Evolutionary conservation across 2,113 vertebrate genomes (phyloP).

Genomic region (Gadus chalcogrammus): DNA sequence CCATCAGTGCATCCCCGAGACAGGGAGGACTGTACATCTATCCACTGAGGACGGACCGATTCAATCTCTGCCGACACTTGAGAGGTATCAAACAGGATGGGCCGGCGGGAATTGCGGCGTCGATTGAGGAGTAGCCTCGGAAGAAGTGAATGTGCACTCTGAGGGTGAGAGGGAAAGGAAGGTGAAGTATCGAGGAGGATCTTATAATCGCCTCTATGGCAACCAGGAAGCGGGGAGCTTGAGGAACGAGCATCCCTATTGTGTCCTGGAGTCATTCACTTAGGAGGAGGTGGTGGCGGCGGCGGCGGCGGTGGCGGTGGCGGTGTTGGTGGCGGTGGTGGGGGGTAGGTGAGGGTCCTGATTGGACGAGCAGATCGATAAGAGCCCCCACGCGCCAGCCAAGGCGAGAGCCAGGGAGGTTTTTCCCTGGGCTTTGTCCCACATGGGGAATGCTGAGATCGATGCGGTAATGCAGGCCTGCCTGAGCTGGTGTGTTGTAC

Average conservation of each 20-base stretch:
- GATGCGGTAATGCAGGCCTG: neutral
- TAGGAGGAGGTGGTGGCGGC: conserved; percentile 1
- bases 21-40: neutral
- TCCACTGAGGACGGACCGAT: neutral
- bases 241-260: neutral
- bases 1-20: neutral
- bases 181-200: neutral
- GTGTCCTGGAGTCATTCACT: conserved; percentile 13
- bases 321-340: neutral
- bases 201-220: conserved; percentile 5
- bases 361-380: neutral
- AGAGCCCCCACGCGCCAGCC: neutral
- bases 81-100: conserved; percentile 1
- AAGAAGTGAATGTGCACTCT: neutral
- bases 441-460: neutral
- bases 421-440: neutral
- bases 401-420: neutral
- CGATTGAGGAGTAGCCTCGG: neutral
- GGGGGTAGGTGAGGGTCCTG: neutral
- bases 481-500: neutral
- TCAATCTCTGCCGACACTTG: conserved; percentile 1
- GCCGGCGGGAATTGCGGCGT: neutral
- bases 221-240: neutral
- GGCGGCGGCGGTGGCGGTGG: neutral
- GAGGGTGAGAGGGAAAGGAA: neutral